These are phyloP conservation scores for Diplazon laetatorius DNA, from an alignment of 2,888 invertebrate genomes.

Conservation along the genomic window DNA sequence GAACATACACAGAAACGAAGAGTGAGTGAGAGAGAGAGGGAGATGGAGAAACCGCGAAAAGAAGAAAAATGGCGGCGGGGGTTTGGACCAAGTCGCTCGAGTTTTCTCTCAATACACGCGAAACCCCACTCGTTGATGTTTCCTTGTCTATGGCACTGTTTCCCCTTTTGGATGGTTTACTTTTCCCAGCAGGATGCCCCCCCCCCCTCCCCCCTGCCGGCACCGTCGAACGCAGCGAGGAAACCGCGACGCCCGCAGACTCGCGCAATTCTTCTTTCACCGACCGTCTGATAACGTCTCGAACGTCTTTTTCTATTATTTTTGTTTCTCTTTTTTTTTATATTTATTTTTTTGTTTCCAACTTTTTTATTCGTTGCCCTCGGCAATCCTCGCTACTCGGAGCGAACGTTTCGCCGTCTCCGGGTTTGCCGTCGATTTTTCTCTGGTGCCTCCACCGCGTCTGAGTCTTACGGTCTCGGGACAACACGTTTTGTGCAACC, in stretches of 20 bases:
- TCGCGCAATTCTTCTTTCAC: too few relatives aligned
- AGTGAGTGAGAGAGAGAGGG: slow-evolving; percentile 26
- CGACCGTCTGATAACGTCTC: slow-evolving; percentile 10
- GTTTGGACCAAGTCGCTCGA: slow-evolving; percentile 1
- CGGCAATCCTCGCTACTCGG: slow-evolving; percentile 44
- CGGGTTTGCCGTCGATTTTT: slow-evolving; percentile 48
- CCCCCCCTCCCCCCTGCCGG: too few relatives aligned
- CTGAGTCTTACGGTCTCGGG: not conserved
- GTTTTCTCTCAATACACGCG: slow-evolving; percentile 54
- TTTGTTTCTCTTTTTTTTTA: not conserved
- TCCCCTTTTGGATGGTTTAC: slow-evolving; percentile 54
- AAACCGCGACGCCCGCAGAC: slow-evolving; percentile 15
- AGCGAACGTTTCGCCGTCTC: slow-evolving; percentile 39
- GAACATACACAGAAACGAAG: slow-evolving; percentile 14
- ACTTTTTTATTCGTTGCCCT: too few relatives aligned
- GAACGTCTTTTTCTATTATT: slow-evolving; percentile 52
- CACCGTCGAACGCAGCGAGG: slow-evolving; percentile 36
- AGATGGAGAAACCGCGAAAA: slow-evolving; percentile 15
- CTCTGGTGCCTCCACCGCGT: slow-evolving; percentile 47
- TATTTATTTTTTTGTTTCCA: too few relatives aligned
- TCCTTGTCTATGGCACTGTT: slow-evolving; percentile 46
- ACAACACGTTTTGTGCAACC: not conserved
- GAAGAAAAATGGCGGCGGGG: too few relatives aligned
- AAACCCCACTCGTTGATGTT: slow-evolving; percentile 50
- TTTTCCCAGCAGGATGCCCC: slow-evolving; percentile 57